phyloP scores from a whole-genome alignment of 2,113 vertebrate genomes.

The Pseudopodoces humilis region DNA sequence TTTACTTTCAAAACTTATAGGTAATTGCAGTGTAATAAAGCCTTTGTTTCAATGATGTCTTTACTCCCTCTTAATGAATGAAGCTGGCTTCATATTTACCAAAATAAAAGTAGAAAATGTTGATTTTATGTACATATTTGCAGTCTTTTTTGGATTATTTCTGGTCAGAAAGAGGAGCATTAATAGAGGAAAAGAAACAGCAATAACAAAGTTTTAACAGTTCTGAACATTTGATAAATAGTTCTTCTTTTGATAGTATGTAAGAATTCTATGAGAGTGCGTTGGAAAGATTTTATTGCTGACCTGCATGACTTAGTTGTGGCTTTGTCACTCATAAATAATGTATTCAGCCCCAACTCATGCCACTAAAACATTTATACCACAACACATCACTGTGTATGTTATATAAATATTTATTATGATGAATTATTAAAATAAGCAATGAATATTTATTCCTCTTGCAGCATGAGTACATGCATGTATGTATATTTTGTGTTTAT shows the following conservation, averaged over 20 bases:
- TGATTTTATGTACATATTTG: background rate
- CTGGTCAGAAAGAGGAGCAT: background rate
- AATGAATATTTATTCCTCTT: slow-evolving; percentile 66
- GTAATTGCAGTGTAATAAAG: background rate
- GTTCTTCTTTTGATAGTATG: background rate
- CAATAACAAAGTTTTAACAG: background rate
- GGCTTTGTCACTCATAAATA: slow-evolving; percentile 64
- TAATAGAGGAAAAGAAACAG: background rate
- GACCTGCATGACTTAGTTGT: slow-evolving; percentile 56
- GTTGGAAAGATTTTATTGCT: slow-evolving; percentile 49
- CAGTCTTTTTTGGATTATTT: background rate
- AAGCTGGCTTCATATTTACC: background rate
- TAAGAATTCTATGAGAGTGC: background rate
- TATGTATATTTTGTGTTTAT: background rate
- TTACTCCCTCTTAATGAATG: background rate
- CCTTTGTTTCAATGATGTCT: background rate
- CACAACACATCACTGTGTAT: slow-evolving; percentile 61
- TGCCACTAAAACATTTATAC: slow-evolving; percentile 72
- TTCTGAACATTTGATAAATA: background rate
- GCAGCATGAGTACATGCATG: background rate
- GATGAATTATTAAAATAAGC: slow-evolving; percentile 68
- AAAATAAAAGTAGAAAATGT: background rate
- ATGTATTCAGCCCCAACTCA: slow-evolving; percentile 46
- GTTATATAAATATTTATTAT: slow-evolving; percentile 75
- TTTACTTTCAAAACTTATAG: background rate